Conservation (phyloP, 2,797 vertebrate species). For the Gymnodraco acuticeps region DNA sequence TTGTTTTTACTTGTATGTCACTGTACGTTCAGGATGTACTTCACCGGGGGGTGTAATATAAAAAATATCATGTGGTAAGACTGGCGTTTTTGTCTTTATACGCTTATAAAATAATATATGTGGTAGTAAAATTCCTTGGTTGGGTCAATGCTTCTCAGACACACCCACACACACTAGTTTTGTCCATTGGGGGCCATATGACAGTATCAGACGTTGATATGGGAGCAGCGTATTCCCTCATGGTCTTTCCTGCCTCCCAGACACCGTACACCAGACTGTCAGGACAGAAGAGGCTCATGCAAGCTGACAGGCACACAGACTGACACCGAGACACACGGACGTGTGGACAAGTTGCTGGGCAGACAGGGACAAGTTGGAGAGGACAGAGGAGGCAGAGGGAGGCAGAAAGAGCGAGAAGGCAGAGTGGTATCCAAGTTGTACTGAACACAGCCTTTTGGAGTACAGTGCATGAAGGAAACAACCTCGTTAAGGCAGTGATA, state of each 20-base stretch:
- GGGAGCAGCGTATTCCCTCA: conserved; percentile 58
- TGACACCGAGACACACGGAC: conserved; percentile 70
- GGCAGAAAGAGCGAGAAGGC: conserved; percentile 32
- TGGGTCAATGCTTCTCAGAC: conserved; percentile 33
- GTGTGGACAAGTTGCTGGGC: conserved; percentile 71
- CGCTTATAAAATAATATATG: conserved; percentile 23
- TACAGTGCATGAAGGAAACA: neutral
- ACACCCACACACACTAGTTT: conserved; percentile 30
- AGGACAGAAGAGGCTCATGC: conserved; percentile 65
- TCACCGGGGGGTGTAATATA: conserved; percentile 25
- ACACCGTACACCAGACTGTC: conserved; percentile 65
- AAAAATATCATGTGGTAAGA: conserved; percentile 23
- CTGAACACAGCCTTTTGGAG: conserved; percentile 25
- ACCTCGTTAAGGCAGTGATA: neutral
- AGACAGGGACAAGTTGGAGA: conserved; percentile 62
- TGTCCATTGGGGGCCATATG: conserved; percentile 46
- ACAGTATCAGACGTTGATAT: conserved; percentile 48
- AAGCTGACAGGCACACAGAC: conserved; percentile 72
- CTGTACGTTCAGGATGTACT: conserved; percentile 36
- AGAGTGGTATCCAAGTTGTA: conserved; percentile 4
- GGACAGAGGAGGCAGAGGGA: conserved; percentile 43
- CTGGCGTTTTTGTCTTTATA: conserved; percentile 17
- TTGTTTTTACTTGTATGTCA: conserved; percentile 61
- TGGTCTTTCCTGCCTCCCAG: conserved; percentile 62
- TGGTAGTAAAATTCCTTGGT: neutral